Base-by-base conservation (phyloP, 1,140 invertebrate genomes). In the Aphelenchoides avenae region DNA sequence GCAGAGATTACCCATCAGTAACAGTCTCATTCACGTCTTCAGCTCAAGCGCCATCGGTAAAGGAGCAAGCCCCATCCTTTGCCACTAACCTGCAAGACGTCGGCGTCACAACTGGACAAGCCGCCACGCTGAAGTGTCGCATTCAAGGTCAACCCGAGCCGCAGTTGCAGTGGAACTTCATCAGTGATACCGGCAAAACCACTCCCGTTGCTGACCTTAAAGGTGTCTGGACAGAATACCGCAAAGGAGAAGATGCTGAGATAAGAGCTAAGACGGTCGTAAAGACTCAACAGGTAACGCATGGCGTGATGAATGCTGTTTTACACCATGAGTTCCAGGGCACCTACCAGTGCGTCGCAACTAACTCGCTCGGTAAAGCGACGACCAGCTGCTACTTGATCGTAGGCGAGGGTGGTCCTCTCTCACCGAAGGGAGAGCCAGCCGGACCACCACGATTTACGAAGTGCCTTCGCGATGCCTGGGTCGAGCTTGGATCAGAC, bases 291-390 rank as follows among this genome's bases (percentile, higher is more conserved):
- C 68, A 73, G 31, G 34, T 36, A 36, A 36, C 11, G 11, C 11
- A 36, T 36, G 11, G 18, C 11, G 11, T 36, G 11, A 36, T n/a
- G 11, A 11, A 36, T 36, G 11, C 11, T 11, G 18, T n/a, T 11
- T 36, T 36, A 43, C 7, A 20, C 42, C 9, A 7, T n/a, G n/a
- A 15, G 15, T 18, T 9, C 31, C 31, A 9, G 41, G 55, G 51
- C 0, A 64, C 61, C 18, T 72, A 72, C 55, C 69, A 69, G 33
- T 68, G 64, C 29, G 37, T 70, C 15, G 69, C 69, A 9, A 56
- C 43, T 1, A 72, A 71, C 40, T 29, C 46, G 31, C 31, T 47
- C 11, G 68, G 68, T 33, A 15, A 52, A 31, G 64, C 61, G 1
- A 57, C 52, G 13, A 48, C 59, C 13, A 31, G 46, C 24, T 71